These are phyloP conservation scores for Brachionus calyciflorus DNA, from an alignment of 1,140 invertebrate species.

Conservation along the genomic window DNA sequence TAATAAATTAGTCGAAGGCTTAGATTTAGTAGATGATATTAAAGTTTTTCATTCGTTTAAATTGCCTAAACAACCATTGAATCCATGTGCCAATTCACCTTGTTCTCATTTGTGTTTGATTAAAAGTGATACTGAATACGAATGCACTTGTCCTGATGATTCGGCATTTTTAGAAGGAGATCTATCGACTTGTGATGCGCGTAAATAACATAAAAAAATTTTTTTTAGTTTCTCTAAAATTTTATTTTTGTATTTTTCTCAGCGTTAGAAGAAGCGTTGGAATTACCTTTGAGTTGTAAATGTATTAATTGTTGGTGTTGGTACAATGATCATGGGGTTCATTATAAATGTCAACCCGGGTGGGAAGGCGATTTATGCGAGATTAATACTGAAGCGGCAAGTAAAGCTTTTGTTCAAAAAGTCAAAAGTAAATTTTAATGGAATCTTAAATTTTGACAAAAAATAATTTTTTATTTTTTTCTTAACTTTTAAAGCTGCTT, in stretches of 20 bases:
- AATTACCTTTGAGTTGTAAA: background rate
- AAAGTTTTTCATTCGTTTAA: slow-evolving; percentile 63
- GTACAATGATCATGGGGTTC: slow-evolving; percentile 30
- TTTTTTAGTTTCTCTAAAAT: background rate
- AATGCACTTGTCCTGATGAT: slow-evolving; percentile 82
- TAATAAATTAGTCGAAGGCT: slow-evolving; percentile 71
- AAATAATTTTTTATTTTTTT: background rate
- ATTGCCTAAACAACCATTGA: slow-evolving; percentile 51
- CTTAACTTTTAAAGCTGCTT: background rate
- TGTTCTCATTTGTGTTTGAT: slow-evolving; percentile 88
- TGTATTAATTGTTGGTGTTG: slow-evolving; percentile 42
- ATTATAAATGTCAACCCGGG: slow-evolving; percentile 8
- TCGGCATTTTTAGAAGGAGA: slow-evolving; percentile 58
- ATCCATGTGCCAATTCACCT: slow-evolving; percentile 69
- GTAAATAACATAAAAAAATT: slow-evolving; percentile 55
- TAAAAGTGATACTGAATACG: slow-evolving; percentile 73
- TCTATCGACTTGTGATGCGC: slow-evolving; percentile 68
- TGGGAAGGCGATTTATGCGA: slow-evolving; percentile 31
- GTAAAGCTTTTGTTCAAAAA: background rate
- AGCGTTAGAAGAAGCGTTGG: background rate
- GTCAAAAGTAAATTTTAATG: slow-evolving; percentile 17
- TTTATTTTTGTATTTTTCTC: background rate
- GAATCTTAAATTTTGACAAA: background rate
- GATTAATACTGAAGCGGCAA: background rate
- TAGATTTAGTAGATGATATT: slow-evolving; percentile 71